Base-by-base conservation (phyloP, 2,113 vertebrate species). In the Haemorhous mexicanus region DNA sequence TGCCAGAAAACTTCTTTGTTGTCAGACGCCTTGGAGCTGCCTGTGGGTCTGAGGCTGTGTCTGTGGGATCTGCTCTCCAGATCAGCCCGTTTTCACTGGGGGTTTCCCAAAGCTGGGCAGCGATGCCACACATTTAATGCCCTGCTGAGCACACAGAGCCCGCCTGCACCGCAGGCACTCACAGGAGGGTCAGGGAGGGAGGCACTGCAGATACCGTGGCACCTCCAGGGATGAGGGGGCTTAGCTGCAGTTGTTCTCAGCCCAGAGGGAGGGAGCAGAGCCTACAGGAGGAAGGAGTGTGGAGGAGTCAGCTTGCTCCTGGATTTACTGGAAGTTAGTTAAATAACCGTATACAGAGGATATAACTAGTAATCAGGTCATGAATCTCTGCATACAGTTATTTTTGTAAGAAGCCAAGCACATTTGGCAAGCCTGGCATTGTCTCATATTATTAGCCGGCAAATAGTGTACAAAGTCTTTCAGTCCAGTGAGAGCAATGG, bases 381-480 rank as follows among this genome's bases (percentile, higher is more conserved):
- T 49, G 62, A 92, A 94, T 92, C 82, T 92, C 53, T 62, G 49
- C 78, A 76, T 66, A 83, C 56, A 66, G 66, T 63, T 87, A 87
- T 76, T 91, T 87, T 82, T 95, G 66, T 53, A 68, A 94, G 78
- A 85, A 85, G 70, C 41, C 67, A 77, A 88, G 79, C 70, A 76
- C 67, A 93, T 73, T 88, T 85, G 49, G 70, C 58, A 82, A 94
- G 62, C 11, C 81, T 93, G 72, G 79, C 4, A 13, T 75, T 41
- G 5, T 85, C 75, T 90, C 64, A 33, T 37, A 30, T 69, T 80
- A 84, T 90, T 91, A 94, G 68, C 64, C 90, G 80, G 72, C 76
- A 87, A 96, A 83, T 19, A 89, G 47, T 17, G 46, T 30, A 80
- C 27, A 37, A 79, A 90, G 50, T n/a, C 80, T 92, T 91, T 86